A percentile compares a stretch with the other conserved stretches of the same genome.
These are phyloP conservation scores for Scaptomyza polygonia DNA, from an alignment of 2,888 invertebrate genomes.

Conservation along the genomic window DNA sequence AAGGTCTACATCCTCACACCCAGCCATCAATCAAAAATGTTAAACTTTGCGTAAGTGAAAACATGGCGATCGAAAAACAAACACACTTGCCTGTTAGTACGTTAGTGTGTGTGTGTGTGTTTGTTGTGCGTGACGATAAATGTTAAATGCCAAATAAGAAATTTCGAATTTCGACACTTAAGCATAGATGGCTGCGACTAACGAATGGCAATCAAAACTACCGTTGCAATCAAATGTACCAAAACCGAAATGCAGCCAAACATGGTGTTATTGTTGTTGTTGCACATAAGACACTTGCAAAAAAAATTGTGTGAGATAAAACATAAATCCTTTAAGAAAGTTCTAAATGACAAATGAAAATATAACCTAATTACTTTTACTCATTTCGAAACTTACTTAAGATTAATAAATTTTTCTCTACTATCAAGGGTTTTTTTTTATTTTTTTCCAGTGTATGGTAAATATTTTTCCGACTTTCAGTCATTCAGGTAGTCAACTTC, in stretches of 20 bases:
- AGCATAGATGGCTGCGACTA: constrained; percentile 20
- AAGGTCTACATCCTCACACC: constrained; percentile 36
- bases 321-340: too few species aligned
- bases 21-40: constrained; percentile 45
- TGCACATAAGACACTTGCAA: constrained; percentile 13
- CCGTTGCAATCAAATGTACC: constrained; percentile 55
- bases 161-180: constrained; percentile 52
- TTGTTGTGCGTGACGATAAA: constrained; percentile 2
- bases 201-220: constrained; percentile 52
- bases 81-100: not conserved
- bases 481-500: constrained; percentile 43
- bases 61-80: constrained; percentile 13
- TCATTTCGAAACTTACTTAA: too few species aligned
- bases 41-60: constrained; percentile 10
- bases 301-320: not conserved
- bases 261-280: constrained; percentile 41
- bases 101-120: not conserved
- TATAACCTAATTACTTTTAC: too few species aligned
- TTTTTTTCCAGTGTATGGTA: too few species aligned
- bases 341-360: too few species aligned
- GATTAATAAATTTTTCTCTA: too few species aligned
- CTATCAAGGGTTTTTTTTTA: too few species aligned
- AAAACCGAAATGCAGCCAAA: constrained; percentile 48
- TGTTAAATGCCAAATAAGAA: constrained; percentile 22
- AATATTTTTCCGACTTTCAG: too few species aligned